Conservation (phyloP, 2,888 invertebrate genomes). For the Lasioglossum marginatum region DNA sequence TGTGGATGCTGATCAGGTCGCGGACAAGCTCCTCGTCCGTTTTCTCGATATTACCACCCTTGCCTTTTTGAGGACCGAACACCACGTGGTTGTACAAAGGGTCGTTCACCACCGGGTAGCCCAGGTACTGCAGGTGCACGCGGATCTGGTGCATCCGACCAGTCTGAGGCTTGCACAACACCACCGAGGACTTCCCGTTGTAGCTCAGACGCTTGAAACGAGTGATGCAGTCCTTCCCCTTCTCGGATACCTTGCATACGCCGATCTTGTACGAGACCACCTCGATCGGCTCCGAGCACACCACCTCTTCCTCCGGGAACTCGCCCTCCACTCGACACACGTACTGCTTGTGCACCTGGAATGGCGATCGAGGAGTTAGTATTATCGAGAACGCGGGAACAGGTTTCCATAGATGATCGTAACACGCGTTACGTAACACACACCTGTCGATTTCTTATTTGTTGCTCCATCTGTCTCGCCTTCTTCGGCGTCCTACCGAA, state of each 20-base stretch:
- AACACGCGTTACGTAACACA: constrained; percentile 45
- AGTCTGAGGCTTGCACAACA: constrained; percentile 96
- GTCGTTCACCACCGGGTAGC: constrained; percentile 98
- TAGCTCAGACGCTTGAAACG: constrained; percentile 95
- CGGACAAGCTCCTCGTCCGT: constrained; percentile 94
- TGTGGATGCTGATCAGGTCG: constrained; percentile 96
- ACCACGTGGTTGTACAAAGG: constrained; percentile 98
- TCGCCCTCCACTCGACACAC: constrained; percentile 97
- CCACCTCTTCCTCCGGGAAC: constrained; percentile 95
- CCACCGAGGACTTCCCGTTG: constrained; percentile 96
- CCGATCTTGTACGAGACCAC: constrained; percentile 98
- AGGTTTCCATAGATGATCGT: constrained; percentile 1
- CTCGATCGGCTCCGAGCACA: constrained; percentile 96
- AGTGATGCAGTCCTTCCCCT: constrained; percentile 97
- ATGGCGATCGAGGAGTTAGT: background rate
- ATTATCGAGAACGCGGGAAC: background rate
- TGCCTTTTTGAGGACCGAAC: constrained; percentile 97
- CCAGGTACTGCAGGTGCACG: constrained; percentile 98
- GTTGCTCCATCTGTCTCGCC: constrained; percentile 97
- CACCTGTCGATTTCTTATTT: constrained; percentile 93
- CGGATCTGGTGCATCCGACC: constrained; percentile 99
- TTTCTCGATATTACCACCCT: constrained; percentile 95
- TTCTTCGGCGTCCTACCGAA: constrained; percentile 97
- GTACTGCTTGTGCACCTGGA: constrained; percentile 95
- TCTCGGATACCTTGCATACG: constrained; percentile 96